Evolutionary conservation across 1,140 invertebrate species (phyloP), one percentile per base, ranked within the genome.

Genomic region (Adoxophyes honmai): DNA sequence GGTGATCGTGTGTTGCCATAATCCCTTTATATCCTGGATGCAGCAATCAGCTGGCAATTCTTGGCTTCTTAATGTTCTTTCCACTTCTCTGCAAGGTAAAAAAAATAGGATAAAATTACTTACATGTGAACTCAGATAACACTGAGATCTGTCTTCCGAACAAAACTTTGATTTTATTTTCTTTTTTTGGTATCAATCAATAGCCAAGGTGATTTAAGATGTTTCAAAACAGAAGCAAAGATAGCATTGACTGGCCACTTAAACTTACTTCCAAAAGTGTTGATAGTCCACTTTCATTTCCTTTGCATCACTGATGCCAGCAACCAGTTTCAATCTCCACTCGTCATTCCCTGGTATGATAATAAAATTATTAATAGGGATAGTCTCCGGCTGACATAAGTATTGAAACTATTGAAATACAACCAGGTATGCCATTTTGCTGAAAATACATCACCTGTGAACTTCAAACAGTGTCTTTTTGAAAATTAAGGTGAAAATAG

Each of bases 21-120:
- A 58, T 15, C 75, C 81, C 59, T 88, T 82, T 18, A 88, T 70
- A 53, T 88, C 85, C 57, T 88, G 85, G 59, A 88, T 72, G 39
- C 79, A 88, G 58, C 85, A 88, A 53, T 85, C 77, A 14, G 42
- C 52, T 0, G 85, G 85, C 8, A 88, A 58, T 15, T 82, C 75
- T 54, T 82, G 77, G 48, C 56, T 59, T 57, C 83, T 59, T 66
- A 88, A 62, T 34, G 77, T 67, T 59, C 59, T 77, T 66, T 88
- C 85, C 4, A 88, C 73, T 28, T 28, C 21, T 9, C 15, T 44
- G 14, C 13, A 44, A 44, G 4, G 4, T 52, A 4, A n/a, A 52
- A 52, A 33, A 52, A 14, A 11, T 16, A 52, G 21, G 10, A 33
- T 33, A 34, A 1, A 36, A 36, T n/a, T n/a, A n/a, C n/a, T n/a